A percentile compares a stretch with the other conserved stretches of the same genome.
These are phyloP conservation scores for Platypus cylindrus DNA, from an alignment of 2,888 invertebrate genomes.

Conservation along the genomic window DNA sequence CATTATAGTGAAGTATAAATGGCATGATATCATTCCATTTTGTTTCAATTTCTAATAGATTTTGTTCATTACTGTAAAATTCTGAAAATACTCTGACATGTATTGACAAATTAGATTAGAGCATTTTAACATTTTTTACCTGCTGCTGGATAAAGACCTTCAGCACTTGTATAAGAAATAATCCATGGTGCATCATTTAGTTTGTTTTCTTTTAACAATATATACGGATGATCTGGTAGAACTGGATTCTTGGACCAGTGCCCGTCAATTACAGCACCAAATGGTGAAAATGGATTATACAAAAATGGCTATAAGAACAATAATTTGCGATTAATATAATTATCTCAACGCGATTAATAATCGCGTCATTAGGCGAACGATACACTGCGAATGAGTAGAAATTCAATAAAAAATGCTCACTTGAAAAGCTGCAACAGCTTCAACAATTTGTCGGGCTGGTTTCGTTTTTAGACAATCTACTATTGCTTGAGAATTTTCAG, in stretches of 20 bases:
- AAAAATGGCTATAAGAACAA: slow-evolving; percentile 42
- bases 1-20: slow-evolving; percentile 32
- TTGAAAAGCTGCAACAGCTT: slow-evolving; percentile 44
- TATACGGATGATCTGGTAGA: slow-evolving; percentile 50
- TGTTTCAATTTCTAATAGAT: slow-evolving; percentile 25
- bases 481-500: slow-evolving; percentile 35
- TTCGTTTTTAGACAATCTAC: slow-evolving; percentile 48
- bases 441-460: slow-evolving; percentile 47
- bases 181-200: slow-evolving; percentile 58
- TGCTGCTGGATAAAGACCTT: slow-evolving; percentile 61
- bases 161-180: slow-evolving; percentile 52
- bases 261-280: slow-evolving; percentile 56
- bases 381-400: no score
- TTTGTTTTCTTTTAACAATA: slow-evolving; percentile 44
- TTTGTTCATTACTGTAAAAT: slow-evolving; percentile 24
- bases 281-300: slow-evolving; percentile 58
- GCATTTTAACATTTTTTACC: slow-evolving; percentile 32
- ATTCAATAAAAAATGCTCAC: no score
- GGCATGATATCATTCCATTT: slow-evolving; percentile 31
- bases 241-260: slow-evolving; percentile 45
- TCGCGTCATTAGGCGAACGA: no score
- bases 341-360: no score
- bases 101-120: not conserved
- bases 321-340: no score
- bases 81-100: slow-evolving; percentile 20